Conservation (phyloP, 2,797 vertebrate genomes). For the Brachymystax lenok region DNA sequence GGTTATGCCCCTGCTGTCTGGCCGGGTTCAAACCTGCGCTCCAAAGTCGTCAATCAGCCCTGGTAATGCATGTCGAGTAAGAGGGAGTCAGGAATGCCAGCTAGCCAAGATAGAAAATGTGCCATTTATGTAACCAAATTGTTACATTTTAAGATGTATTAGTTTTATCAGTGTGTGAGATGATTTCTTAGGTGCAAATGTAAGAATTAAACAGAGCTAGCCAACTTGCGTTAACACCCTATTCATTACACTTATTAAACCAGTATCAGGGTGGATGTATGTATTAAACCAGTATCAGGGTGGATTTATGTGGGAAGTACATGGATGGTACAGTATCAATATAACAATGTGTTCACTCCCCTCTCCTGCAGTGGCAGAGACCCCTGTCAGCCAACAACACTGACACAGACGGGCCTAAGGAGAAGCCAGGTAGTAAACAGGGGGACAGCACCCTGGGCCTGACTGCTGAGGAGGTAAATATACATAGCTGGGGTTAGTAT, state of each 20-base stretch:
- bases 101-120: slow-evolving; percentile 51
- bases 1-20: slow-evolving; percentile 61
- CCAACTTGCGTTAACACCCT: background rate
- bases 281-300: slow-evolving; percentile 2
- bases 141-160: slow-evolving; percentile 12
- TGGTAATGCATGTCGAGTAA: slow-evolving; percentile 41
- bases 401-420: slow-evolving; percentile 76
- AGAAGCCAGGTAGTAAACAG: slow-evolving; percentile 73
- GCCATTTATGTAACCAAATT: slow-evolving; percentile 48
- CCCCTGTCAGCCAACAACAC: slow-evolving; percentile 77
- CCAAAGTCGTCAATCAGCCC: slow-evolving; percentile 72
- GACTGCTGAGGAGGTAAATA: slow-evolving; percentile 88
- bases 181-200: slow-evolving; percentile 5
- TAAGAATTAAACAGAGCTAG: background rate
- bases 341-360: background rate
- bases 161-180: slow-evolving; percentile 16
- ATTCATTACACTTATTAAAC: slow-evolving; percentile 8
- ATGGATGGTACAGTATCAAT: background rate
- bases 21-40: slow-evolving; percentile 55
- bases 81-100: slow-evolving; percentile 55
- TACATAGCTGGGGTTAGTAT: background rate
- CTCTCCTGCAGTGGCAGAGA: slow-evolving; percentile 71
- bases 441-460: slow-evolving; percentile 81
- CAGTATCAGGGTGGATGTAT: slow-evolving; percentile 9
- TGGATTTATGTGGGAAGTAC: background rate